Conservation (phyloP, 2,888 invertebrate genomes). For the Oligia latruncula region DNA sequence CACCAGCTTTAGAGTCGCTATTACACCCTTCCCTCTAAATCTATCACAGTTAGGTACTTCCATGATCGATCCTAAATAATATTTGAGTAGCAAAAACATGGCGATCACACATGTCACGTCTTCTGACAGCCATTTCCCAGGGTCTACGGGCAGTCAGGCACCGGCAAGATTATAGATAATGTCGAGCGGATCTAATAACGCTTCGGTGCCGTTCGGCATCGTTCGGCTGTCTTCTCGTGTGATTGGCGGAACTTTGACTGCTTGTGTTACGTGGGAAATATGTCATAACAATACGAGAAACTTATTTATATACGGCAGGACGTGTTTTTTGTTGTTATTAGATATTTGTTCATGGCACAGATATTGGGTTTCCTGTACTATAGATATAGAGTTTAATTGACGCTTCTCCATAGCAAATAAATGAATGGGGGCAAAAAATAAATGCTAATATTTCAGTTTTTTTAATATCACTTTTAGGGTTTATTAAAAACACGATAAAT, state of each 20-base stretch:
- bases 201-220: slow-evolving; percentile 40
- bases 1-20: background rate
- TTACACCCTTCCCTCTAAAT: background rate
- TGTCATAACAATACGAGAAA: slow-evolving; percentile 30
- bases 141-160: slow-evolving; percentile 44
- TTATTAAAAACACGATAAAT: background rate
- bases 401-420: background rate
- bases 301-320: background rate
- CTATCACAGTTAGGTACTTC: background rate
- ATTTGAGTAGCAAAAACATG: slow-evolving; percentile 34
- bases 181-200: slow-evolving; percentile 55
- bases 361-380: slow-evolving; percentile 25
- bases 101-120: slow-evolving; percentile 21
- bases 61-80: background rate
- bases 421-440: background rate
- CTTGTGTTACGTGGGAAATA: slow-evolving; percentile 63
- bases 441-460: background rate
- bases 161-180: slow-evolving; percentile 64
- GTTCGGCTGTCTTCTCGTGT: slow-evolving; percentile 50
- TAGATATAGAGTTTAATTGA: background rate
- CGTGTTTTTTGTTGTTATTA: slow-evolving; percentile 27
- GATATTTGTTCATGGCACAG: slow-evolving; percentile 20
- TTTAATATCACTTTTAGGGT: background rate
- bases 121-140: slow-evolving; percentile 40
- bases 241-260: slow-evolving; percentile 60